These are phyloP conservation scores for Notothenia coriiceps DNA, from an alignment of 2,113 vertebrate genomes.

Conservation along the genomic window DNA sequence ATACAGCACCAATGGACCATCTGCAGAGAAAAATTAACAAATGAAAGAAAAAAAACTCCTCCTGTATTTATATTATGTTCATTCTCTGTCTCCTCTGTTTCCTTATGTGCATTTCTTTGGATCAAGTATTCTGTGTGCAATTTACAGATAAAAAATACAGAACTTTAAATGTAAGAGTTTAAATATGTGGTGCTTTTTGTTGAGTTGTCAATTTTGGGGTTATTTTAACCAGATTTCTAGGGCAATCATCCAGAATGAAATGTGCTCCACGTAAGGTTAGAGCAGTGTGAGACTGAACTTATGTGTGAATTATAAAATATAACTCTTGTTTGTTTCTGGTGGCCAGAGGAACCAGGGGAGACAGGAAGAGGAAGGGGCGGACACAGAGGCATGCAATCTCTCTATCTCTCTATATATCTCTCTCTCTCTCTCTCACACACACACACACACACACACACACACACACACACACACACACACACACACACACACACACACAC, in stretches of 20 bases:
- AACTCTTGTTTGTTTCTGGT: conserved; percentile 36
- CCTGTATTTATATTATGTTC: conserved; percentile 6
- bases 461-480: conserved; percentile 25
- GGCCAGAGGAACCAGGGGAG: conserved; percentile 65
- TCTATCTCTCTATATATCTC: not conserved
- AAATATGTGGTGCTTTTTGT: not conserved
- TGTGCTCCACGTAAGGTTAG: not conserved
- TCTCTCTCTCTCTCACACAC: conserved; percentile 1
- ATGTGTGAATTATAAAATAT: not conserved
- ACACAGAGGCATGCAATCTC: conserved; percentile 65
- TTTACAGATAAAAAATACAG: not conserved
- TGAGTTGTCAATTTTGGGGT: conserved; percentile 16
- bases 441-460: conserved; percentile 31
- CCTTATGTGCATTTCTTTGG: conserved; percentile 36
- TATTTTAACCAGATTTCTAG: conserved; percentile 4
- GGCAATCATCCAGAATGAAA: conserved; percentile 3
- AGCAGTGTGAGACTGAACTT: conserved; percentile 2
- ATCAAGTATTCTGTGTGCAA: conserved; percentile 2
- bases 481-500: conserved; percentile 6
- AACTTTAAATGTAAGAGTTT: not conserved
- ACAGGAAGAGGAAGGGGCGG: conserved; percentile 57
- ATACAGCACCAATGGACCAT: conserved; percentile 68
- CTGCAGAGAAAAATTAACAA: conserved; percentile 35
- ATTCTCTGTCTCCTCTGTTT: conserved; percentile 67
- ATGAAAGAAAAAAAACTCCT: conserved; percentile 29